Base-by-base conservation (phyloP, 2,797 vertebrate genomes). In the Lophius americanus region DNA sequence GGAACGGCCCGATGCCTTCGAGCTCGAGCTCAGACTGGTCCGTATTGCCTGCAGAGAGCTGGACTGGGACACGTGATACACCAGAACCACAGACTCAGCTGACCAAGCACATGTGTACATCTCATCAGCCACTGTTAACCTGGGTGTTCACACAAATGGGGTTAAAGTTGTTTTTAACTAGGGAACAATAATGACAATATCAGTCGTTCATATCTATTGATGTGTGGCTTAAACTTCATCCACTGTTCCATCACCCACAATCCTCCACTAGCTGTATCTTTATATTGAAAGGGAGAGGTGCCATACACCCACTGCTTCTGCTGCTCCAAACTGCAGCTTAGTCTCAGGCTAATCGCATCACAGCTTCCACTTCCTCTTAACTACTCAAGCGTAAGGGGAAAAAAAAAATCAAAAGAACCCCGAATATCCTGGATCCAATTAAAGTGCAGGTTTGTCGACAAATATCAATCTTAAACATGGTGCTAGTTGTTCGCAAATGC, bases 11-110 rank as follows among this genome's bases (percentile, higher is more conserved):
- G 97, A 98, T 44, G 97, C 97, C 54, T 95, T 97, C 12, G 96
- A 98, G 76, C 93, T 99, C 60, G 97, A 99, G 86, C 95, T 98
- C 43, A 92, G 96, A 38, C 91, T 99, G 87, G 95, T 98, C 73
- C 95, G 95, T 68, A 98, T 99, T 37, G 96, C 97, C 64, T 98
- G 96, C 93, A 95, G 95, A 86, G 97, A 98, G 87, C 95, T 95
- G 82, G 95, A 94, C 92, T 98, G 96, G 97, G 97, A 97, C 86
- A 98, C 96, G 95, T 98, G 95, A 98, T 82, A 54, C 41, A 38
- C 0, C 9, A 41, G 48, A 47, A 0, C 41, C 49, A 52, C 56
- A 41, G 63, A 82, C 81, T 85, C 59, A 32, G 63, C 62, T 65
- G 32, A 44, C 64, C 32, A 64, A 82, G 76, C 84, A 84, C 81